Base-by-base conservation (phyloP, 2,113 vertebrate species). In the Dermatemys mawii region DNA sequence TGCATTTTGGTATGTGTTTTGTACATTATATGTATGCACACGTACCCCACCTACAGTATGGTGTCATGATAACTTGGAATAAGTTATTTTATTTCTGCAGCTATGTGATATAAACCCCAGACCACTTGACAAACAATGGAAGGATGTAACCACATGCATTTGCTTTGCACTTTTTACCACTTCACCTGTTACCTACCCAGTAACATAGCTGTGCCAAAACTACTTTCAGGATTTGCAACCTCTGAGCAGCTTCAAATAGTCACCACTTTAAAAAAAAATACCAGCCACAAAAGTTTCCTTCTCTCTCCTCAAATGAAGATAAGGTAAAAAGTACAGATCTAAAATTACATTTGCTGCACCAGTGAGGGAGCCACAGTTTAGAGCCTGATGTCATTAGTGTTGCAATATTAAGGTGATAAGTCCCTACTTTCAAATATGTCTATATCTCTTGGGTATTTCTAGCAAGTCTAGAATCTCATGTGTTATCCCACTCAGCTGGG, bases 271-370 rank as follows among this genome's bases (percentile, higher is more conserved):
- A 41, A 75, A 75, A 46, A 29, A 11, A 44, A 14, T 21, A 27
- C 19, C 22, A 11, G 10, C n/a, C 70, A 14, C 73, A 76, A 46
- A 38, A 22, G n/a, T 70, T 89, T 90, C 22, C 48, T 60, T 27
- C 35, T 29, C 73, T 24, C 87, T 86, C 51, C 11, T 26, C 81
- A 86, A 87, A 81, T n/a, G 93, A 89, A 93, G 75, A 75, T 46
- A 86, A 78, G 29, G 75, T 35, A 86, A 92, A 94, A 60, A 86
- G 24, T 53, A 49, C 0, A 91, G 41, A 44, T n/a, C 16, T 22
- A 10, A n/a, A 84, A 94, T 86, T 93, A 95, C 82, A 93, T 44
- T 24, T 83, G 49, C 55, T 92, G 53, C 79, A 93, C 51, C 60
- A 94, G 84, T 85, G 89, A 51, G 44, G 84, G 57, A 17, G 73